Evolutionary conservation across 2,888 invertebrate species (phyloP), one percentile per base, ranked within the genome.

Genomic region (Papilio gigon): DNA sequence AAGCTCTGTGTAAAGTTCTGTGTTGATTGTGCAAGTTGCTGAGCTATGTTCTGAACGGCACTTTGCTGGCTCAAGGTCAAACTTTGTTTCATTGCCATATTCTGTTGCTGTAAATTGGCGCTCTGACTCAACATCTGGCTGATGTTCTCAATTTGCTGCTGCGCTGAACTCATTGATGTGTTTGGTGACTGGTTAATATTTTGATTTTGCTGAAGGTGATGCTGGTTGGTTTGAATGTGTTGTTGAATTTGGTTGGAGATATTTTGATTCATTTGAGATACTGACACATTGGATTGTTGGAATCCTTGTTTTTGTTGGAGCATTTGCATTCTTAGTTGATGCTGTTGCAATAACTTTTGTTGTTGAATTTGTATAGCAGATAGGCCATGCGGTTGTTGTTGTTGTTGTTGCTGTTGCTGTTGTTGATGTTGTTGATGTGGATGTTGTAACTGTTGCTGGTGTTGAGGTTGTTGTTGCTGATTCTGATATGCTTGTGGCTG

Each of bases 141-240:
- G 22, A 93, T 94, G 58, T 93, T 90, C 75, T 94, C 94, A 80
- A 94, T 94, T 73, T 94, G 93, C 73, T 94, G 94, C 73, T 91
- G 91, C 20, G 94, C 94, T 53, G 94, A 94, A 64, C 90, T 93
- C 81, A 94, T 93, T 42, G 93, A 84, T 20, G 87, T 88, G 58
- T 76, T 81, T 1, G 87, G 79, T 2, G 85, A 82, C 73, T 89
- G 90, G 68, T 80, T 86, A 27, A 89, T 84, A 66, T 80, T 87
- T 71, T 83, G 84, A 64, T 74, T 75, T 72, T 90, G 89, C 71
- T 92, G 92, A 71, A 92, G 79, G 71, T 88, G 89, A 71, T 90
- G 90, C 70, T 92, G 91, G 65, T 78, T 86, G 66, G 77, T 78
- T 72, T 84, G 90, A 61, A 90, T 87, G 67, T 91, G 90, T 72